These are phyloP conservation scores for Oryctolagus cuniculus DNA, from an alignment of 2,113 vertebrate species.

Conservation along the genomic window DNA sequence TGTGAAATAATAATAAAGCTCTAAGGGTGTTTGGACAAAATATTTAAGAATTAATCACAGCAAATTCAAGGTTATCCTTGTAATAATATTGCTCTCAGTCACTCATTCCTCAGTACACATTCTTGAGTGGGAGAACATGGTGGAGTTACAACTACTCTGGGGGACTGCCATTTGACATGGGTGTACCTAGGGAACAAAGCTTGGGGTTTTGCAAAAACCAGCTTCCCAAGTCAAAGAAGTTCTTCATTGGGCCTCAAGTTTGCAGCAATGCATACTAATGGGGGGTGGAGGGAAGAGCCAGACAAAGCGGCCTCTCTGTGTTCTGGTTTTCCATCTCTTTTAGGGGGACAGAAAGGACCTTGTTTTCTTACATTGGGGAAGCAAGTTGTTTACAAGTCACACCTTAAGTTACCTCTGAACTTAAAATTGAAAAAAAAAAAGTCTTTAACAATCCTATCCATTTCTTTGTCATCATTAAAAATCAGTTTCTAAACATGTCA, in stretches of 20 bases:
- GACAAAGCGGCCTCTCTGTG: constrained; percentile 42
- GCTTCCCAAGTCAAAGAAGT: constrained; percentile 51
- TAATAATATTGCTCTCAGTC: not conserved
- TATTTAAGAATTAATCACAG: constrained; percentile 52
- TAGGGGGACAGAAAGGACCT: constrained; percentile 33
- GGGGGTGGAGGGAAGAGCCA: not conserved
- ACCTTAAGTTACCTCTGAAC: constrained; percentile 44
- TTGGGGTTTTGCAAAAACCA: constrained; percentile 60
- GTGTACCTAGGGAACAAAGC: constrained; percentile 52
- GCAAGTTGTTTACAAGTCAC: constrained; percentile 15
- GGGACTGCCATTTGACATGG: constrained; percentile 31
- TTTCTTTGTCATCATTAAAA: not conserved
- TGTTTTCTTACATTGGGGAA: constrained; percentile 43
- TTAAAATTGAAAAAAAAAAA: not conserved
- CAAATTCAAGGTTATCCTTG: constrained; percentile 20
- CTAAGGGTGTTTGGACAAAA: not conserved
- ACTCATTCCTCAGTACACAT: not conserved
- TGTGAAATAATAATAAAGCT: constrained; percentile 18
- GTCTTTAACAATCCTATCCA: not conserved
- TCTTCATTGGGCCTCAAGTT: not conserved
- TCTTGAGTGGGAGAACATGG: not conserved
- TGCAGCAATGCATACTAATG: constrained; percentile 58
- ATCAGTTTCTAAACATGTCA: constrained; percentile 5
- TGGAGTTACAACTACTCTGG: not conserved
- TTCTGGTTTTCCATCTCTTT: constrained; percentile 1